Percentiles rank a stretch among this genome's conserved stretches.
Conservation (phyloP, 1,140 invertebrate genomes). For the Drosophila baimaii region DNA sequence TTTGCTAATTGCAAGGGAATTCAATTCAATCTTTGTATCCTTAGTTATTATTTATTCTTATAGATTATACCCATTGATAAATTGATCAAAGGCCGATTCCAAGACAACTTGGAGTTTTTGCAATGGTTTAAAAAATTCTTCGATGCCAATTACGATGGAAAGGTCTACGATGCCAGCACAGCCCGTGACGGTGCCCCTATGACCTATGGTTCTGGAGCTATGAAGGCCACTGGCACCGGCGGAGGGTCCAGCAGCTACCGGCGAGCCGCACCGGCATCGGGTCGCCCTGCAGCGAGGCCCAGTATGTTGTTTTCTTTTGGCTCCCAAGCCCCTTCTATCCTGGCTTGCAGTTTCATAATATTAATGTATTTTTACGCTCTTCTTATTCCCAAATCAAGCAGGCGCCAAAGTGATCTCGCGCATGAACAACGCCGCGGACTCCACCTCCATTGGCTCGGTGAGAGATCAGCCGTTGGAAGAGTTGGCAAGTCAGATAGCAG, state of each 20-base stretch:
- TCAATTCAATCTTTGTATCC: too few relatives aligned
- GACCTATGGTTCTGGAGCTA: slow-evolving; percentile 85
- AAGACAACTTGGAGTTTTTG: slow-evolving; percentile 99
- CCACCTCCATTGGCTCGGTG: slow-evolving; percentile 73
- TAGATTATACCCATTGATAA: slow-evolving; percentile 96
- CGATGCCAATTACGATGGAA: slow-evolving; percentile 24
- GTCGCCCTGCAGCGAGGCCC: slow-evolving; percentile 85
- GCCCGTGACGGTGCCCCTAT: slow-evolving; percentile 7
- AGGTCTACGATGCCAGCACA: neutral
- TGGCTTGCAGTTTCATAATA: slow-evolving; percentile 9
- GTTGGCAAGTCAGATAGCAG: slow-evolving; percentile 82
- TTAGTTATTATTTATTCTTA: neutral
- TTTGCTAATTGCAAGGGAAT: too few relatives aligned
- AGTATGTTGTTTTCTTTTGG: slow-evolving; percentile 85
- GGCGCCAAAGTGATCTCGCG: slow-evolving; percentile 86
- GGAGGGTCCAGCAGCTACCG: slow-evolving; percentile 57
- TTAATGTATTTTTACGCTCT: slow-evolving; percentile 52
- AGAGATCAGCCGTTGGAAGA: slow-evolving; percentile 84
- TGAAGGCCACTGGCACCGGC: slow-evolving; percentile 84
- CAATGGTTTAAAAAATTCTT: slow-evolving; percentile 98
- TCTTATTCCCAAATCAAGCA: slow-evolving; percentile 51
- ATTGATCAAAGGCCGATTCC: slow-evolving; percentile 98
- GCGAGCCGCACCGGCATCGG: slow-evolving; percentile 77
- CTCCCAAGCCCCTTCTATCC: neutral
- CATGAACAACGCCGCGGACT: slow-evolving; percentile 62